Conservation (phyloP, 2,113 vertebrate species). For the Chloebia gouldiae region DNA sequence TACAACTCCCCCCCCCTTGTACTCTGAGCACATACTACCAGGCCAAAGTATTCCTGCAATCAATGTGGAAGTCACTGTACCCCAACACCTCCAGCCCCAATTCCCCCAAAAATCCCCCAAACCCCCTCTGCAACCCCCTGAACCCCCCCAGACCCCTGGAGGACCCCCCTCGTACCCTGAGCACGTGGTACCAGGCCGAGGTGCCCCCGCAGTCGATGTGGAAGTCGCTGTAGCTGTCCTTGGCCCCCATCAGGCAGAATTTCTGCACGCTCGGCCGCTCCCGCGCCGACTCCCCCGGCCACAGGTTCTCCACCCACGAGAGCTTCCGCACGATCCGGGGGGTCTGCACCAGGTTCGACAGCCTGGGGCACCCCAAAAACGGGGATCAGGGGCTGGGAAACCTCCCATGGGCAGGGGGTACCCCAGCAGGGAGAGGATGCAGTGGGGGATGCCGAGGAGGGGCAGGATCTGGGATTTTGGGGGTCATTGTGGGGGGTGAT, state of each 20-base stretch:
- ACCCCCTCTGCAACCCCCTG: no score
- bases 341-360: not conserved
- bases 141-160: not conserved
- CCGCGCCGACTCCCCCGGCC: not conserved
- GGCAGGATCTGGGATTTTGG: no score
- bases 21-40: no score
- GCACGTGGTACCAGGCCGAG: not conserved
- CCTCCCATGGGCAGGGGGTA: no score
- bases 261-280: not conserved
- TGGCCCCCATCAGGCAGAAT: not conserved
- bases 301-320: not conserved
- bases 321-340: not conserved
- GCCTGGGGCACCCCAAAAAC: not conserved
- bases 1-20: no score
- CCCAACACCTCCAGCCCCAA: no score
- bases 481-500: no score
- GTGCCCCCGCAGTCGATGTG: not conserved
- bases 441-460: not conserved
- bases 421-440: not conserved
- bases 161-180: not conserved
- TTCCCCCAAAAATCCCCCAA: no score
- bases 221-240: not conserved
- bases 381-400: not conserved
- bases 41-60: no score
- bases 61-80: no score